Conservation (phyloP, 1,140 invertebrate species). For the Anastatus disparis region DNA sequence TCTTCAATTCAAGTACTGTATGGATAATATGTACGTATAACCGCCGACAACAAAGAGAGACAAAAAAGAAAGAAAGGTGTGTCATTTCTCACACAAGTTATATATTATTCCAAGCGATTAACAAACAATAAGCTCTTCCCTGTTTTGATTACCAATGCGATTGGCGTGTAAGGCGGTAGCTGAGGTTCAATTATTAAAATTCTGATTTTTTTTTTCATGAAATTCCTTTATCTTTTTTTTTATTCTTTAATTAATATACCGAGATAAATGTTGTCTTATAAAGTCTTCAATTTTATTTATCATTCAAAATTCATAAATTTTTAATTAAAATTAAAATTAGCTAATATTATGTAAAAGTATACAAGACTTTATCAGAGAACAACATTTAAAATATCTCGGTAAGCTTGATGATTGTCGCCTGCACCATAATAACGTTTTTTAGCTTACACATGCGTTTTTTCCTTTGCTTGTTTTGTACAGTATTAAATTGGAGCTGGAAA, state of each 20-base stretch:
- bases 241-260: not conserved
- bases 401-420: not conserved
- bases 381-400: too few relatives aligned
- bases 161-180: conserved; percentile 16
- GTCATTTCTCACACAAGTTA: conserved; percentile 34
- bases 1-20: not conserved
- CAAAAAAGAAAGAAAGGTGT: conserved; percentile 21
- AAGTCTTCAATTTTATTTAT: too few relatives aligned
- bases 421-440: not conserved
- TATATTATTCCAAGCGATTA: conserved; percentile 32
- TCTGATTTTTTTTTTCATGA: not conserved
- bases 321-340: too few relatives aligned
- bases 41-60: not conserved
- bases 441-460: conserved; percentile 49
- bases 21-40: not conserved
- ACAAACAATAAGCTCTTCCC: conserved; percentile 34
- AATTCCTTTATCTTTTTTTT: not conserved
- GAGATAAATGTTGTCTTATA: conserved; percentile 11
- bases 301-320: too few relatives aligned
- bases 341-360: too few relatives aligned
- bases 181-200: conserved; percentile 32
- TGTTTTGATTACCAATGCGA: conserved; percentile 22
- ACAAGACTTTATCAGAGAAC: too few relatives aligned
- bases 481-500: conserved; percentile 90
- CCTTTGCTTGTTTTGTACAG: conserved; percentile 71